Base-by-base conservation (phyloP, 2,113 vertebrate genomes). In the Baryphthengus martii region DNA sequence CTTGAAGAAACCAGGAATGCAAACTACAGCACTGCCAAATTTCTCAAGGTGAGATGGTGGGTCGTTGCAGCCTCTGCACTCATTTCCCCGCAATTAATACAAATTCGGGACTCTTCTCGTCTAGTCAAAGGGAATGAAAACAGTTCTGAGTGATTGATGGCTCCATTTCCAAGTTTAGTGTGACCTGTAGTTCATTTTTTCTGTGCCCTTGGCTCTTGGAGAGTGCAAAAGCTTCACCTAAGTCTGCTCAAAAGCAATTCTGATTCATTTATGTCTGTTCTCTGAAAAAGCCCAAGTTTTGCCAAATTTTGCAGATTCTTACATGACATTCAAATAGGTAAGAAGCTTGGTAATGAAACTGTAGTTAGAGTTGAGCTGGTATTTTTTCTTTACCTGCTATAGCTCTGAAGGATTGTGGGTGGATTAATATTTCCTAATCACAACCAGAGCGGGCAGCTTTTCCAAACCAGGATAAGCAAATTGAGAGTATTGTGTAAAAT, bases 1-100 rank as follows among this genome's bases (percentile, higher is more conserved):
- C 73, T 97, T 45, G 99, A 99, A 80, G 99, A 99, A 97, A 99
- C 99, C 2, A 99, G 98, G 84, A 98, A 98, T 65, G 99, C 99
- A 74, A 99, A 99, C 95, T 98, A 98, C 74, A 99, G 99, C 4
- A 96, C 98, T 63, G 99, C 99, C 37, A 98, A 96, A 75, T 99
- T 99, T 96, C 98, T 99, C 67, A 99, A 99, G 98, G 99, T 99
- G 95, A 58, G 89, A 16, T 79, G 15, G 52, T 88, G 13, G 86
- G 26, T 33, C 24, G 3, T 70, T 80, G 9, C n/a, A 45, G 55
- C n/a, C 18, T 17, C 16, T 53, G 35, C 9, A 18, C 28, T 39
- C 33, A 31, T 37, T 88, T 93, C 39, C 3, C 18, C 19, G 10
- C 17, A 11, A 15, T 47, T 58, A 44, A 47, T 52, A 11, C 13